phyloP scores from a whole-genome alignment of 1,140 invertebrate genomes.

The Lepidurus apus region DNA sequence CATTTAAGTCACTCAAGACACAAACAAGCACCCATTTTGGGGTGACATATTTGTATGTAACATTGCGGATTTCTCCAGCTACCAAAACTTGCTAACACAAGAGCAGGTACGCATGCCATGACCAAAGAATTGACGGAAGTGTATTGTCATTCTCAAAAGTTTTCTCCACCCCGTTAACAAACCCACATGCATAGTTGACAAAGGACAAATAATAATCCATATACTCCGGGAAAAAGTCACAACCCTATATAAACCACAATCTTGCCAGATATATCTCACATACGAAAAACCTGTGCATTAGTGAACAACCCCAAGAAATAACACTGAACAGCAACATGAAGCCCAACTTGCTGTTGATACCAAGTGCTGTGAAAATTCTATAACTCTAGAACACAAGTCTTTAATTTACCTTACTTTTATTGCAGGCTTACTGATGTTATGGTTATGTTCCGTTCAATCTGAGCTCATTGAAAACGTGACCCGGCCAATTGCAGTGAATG shows the following conservation, averaged over 20 bases:
- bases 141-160: neutral
- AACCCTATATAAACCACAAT: neutral
- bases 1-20: neutral
- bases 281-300: neutral
- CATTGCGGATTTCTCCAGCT: neutral
- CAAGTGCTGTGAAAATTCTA: neutral
- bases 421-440: neutral
- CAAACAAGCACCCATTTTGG: neutral
- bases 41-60: neutral
- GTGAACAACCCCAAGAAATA: neutral
- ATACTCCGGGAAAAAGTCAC: neutral
- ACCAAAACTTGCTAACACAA: neutral
- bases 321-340: neutral
- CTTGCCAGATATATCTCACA: neutral
- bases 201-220: neutral
- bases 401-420: neutral
- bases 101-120: neutral
- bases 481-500: neutral
- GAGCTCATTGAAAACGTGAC: neutral
- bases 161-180: neutral
- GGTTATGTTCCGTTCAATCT: neutral
- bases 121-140: slow-evolving; percentile 1
- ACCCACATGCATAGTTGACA: neutral
- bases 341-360: neutral
- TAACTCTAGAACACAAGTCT: neutral